These are phyloP conservation scores for Lasioglossum oenotherae DNA, from an alignment of 2,888 invertebrate genomes.

Conservation along the genomic window DNA sequence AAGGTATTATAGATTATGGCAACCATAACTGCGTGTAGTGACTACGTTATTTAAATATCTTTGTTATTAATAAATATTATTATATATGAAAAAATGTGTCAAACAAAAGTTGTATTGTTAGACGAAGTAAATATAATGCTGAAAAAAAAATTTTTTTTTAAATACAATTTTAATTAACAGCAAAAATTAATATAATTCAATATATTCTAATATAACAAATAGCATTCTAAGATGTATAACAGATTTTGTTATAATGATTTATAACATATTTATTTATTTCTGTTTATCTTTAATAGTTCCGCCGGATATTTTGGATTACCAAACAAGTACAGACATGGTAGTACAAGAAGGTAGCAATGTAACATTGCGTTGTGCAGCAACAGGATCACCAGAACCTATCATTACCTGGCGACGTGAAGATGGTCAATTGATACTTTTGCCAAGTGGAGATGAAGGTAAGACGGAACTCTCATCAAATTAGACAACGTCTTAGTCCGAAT, in stretches of 20 bases:
- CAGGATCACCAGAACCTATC: slow-evolving; percentile 90
- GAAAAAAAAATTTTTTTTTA: no score
- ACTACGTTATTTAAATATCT: no score
- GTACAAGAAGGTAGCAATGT: slow-evolving; percentile 94
- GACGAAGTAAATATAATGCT: no score
- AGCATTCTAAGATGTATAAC: background rate
- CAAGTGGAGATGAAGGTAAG: slow-evolving; percentile 89
- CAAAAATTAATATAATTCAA: background rate
- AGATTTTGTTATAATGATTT: background rate
- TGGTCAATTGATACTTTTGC: slow-evolving; percentile 89
- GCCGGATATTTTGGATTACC: slow-evolving; percentile 93
- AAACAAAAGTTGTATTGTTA: no score
- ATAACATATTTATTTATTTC: slow-evolving; percentile 15
- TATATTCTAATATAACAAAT: background rate
- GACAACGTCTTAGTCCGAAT: background rate
- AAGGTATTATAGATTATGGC: no score
- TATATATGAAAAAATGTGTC: no score
- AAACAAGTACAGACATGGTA: slow-evolving; percentile 94
- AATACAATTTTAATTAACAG: background rate
- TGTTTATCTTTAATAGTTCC: slow-evolving; percentile 87
- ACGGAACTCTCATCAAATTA: slow-evolving; percentile 22
- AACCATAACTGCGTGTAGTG: no score
- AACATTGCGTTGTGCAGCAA: slow-evolving; percentile 94
- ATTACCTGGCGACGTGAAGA: slow-evolving; percentile 95
- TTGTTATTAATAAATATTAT: no score